phyloP scores from a whole-genome alignment of 2,888 invertebrate species.

The Leucophenga maculata region DNA sequence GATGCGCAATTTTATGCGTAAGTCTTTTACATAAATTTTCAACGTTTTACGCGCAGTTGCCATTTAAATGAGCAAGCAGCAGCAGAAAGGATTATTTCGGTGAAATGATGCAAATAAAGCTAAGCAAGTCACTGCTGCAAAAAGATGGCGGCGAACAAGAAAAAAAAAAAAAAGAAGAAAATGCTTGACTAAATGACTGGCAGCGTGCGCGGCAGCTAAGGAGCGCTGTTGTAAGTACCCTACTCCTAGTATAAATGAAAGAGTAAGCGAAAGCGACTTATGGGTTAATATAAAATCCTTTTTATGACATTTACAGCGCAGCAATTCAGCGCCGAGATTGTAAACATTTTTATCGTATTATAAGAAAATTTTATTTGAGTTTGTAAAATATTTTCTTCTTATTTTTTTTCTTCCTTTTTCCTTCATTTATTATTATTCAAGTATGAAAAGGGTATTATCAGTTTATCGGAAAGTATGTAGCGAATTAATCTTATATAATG shows the following conservation, averaged over 20 bases:
- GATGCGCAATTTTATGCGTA: slow-evolving; percentile 64
- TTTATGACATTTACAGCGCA: slow-evolving; percentile 14
- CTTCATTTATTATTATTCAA: neutral
- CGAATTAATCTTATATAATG: too few species aligned
- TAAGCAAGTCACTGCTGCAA: slow-evolving; percentile 8
- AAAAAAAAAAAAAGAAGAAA: neutral
- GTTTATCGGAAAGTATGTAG: too few species aligned
- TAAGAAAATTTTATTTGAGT: neutral
- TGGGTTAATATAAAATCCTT: slow-evolving; percentile 14
- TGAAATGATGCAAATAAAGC: slow-evolving; percentile 23
- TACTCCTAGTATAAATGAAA: too few species aligned
- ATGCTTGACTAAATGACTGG: too few species aligned
- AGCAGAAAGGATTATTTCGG: slow-evolving; percentile 20
- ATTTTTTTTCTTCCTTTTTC: neutral
- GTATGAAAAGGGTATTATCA: neutral
- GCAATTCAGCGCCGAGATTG: slow-evolving; percentile 3
- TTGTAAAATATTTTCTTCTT: neutral
- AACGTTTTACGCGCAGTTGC: slow-evolving; percentile 46
- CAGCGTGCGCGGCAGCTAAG: neutral
- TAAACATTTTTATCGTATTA: slow-evolving; percentile 1
- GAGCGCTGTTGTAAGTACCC: neutral
- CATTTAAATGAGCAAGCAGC: slow-evolving; percentile 10
- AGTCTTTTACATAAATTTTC: slow-evolving; percentile 63
- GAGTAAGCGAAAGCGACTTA: neutral
- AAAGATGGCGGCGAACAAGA: neutral